Base-by-base conservation (phyloP, 2,888 invertebrate genomes). In the Dryomyza anilis region DNA sequence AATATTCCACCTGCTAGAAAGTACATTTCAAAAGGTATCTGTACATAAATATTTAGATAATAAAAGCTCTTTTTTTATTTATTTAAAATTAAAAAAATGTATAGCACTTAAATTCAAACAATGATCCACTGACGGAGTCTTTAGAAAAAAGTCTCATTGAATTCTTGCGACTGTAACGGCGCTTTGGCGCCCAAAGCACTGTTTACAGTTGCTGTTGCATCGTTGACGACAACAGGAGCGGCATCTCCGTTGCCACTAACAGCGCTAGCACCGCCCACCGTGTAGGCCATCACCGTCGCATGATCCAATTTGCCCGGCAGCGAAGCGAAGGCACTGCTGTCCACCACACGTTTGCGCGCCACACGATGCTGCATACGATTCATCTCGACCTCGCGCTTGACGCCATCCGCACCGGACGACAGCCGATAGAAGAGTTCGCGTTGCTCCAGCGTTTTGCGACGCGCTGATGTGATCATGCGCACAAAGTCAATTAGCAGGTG, bases 281-380 rank as follows among this genome's bases (percentile, higher is more conserved):
- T 89, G 78, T 89, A 93, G 2, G 94, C 94, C 56, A 92, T 90
- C 21, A 93, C 89, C 4, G 92, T 91, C 23, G 95, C 95, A 82
- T 95, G 95, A 82, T 95, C 95, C 70, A 95, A 84, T 81, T 95
- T 95, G 2, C 95, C 95, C 0, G 95, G 94, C 72, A 95, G 88
- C 52, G 84, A 84, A 39, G 82, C 79, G 82, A 89, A 88, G 21
- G 88, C 86, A 73, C 92, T 88, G 78, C 90, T 90, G 69, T 92
- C 91, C 69, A 93, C 86, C 61, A 92, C 88, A 71, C 87, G 86
- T 73, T 89, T 88, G 66, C 92, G 84, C 53, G 91, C 85, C n/a
- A 85, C 83, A 70, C 90, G 86, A 77, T 91, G 89, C 72, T 91
- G 89, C 71, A 86, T 85, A 48, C 86, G 84, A 59, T 87, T 86